These are phyloP conservation scores for Neoseiulus cucumeris DNA, from an alignment of 1,140 invertebrate genomes.

Conservation along the genomic window DNA sequence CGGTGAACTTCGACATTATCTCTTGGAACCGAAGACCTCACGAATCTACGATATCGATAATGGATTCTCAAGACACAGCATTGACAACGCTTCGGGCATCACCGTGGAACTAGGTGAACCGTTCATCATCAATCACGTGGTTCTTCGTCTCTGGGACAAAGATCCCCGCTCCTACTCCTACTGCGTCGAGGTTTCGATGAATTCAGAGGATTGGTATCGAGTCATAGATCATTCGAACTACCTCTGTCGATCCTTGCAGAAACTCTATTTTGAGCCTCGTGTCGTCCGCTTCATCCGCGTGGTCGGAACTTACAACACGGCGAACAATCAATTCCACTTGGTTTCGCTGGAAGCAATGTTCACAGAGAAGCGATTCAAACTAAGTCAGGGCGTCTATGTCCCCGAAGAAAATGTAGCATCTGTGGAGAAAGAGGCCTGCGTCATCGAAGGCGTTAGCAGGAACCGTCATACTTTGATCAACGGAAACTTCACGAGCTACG, in stretches of 20 bases:
- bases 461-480: conserved; percentile 85
- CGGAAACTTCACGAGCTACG: conserved; percentile 78
- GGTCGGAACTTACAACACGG: conserved; percentile 81
- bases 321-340: conserved; percentile 84
- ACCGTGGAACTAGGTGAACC: conserved; percentile 63
- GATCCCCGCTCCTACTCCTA: conserved; percentile 86
- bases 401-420: conserved; percentile 82
- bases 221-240: conserved; percentile 77
- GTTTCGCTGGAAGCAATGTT: conserved; percentile 76
- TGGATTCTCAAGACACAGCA: conserved; percentile 77
- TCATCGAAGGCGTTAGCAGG: conserved; percentile 81
- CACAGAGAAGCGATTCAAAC: conserved; percentile 46
- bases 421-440: conserved; percentile 60
- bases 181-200: conserved; percentile 85
- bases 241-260: conserved; percentile 88
- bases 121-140: conserved; percentile 79
- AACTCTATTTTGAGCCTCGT: conserved; percentile 67
- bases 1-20: conserved; percentile 61
- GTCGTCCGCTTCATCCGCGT: conserved; percentile 71
- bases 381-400: conserved; percentile 40
- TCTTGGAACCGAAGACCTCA: conserved; percentile 61
- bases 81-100: conserved; percentile 63
- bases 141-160: conserved; percentile 78
- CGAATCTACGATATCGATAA: conserved; percentile 73
- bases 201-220: conserved; percentile 80